Percentiles rank a stretch among this genome's conserved stretches.
phyloP scores from a whole-genome alignment of 2,888 invertebrate species.

The Oxystoma pomonae region DNA sequence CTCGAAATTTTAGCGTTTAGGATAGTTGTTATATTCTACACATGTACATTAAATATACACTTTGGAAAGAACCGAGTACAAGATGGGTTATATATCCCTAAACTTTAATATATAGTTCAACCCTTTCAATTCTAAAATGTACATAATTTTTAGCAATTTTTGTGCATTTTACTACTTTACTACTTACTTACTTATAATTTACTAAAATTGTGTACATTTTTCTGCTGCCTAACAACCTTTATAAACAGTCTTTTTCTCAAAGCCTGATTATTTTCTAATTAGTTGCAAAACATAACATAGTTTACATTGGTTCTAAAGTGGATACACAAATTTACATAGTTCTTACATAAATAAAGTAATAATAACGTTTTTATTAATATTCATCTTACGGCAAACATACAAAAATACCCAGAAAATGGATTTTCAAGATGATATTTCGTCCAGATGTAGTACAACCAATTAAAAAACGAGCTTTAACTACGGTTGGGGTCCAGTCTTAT shows the following conservation, averaged over 20 bases:
- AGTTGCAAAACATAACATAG: not conserved
- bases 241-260: not conserved
- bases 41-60: too few species aligned
- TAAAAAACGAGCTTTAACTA: constrained; percentile 2
- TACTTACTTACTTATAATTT: not conserved
- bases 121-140: too few species aligned
- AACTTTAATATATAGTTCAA: too few species aligned
- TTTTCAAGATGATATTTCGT: too few species aligned
- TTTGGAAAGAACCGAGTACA: too few species aligned
- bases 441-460: not conserved
- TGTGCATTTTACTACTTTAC: too few species aligned
- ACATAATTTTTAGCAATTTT: too few species aligned
- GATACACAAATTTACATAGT: not conserved
- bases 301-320: not conserved
- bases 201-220: not conserved
- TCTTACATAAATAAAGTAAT: not conserved
- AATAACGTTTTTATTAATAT: not conserved
- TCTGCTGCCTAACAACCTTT: not conserved
- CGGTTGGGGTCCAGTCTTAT: constrained; percentile 35
- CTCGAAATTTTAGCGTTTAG: too few species aligned
- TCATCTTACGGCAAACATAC: too few species aligned
- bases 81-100: too few species aligned
- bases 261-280: not conserved
- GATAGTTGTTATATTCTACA: too few species aligned
- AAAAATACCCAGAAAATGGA: too few species aligned